Percentiles rank a stretch among this genome's conserved stretches.
Evolutionary conservation across 2,113 vertebrate species (phyloP).

Genomic region (Coregonus clupeaformis): DNA sequence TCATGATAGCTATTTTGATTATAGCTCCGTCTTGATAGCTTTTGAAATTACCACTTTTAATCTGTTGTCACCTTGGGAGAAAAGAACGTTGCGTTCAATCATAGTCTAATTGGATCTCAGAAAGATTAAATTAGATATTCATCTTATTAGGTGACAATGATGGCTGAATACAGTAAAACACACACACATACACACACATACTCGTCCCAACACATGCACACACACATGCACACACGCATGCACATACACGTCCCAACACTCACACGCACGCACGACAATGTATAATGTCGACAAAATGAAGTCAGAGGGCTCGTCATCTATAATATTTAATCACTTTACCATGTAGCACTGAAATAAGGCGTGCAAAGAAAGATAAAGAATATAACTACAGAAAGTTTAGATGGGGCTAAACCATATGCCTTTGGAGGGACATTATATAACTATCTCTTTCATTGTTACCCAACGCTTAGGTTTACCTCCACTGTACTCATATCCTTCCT

Average conservation of each 20-base stretch:
- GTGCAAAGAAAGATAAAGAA: too few species aligned
- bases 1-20: slow-evolving; percentile 39
- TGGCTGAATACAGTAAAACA: slow-evolving; percentile 3
- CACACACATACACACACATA: slow-evolving; percentile 58
- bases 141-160: slow-evolving; percentile 55
- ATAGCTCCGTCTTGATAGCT: slow-evolving; percentile 19
- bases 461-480: too few species aligned
- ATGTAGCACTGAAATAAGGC: too few species aligned
- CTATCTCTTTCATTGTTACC: too few species aligned
- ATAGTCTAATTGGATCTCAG: slow-evolving; percentile 64
- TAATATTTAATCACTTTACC: too few species aligned
- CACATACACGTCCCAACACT: neutral
- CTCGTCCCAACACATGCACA: neutral
- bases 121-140: slow-evolving; percentile 68
- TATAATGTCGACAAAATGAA: neutral
- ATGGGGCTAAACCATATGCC: too few species aligned
- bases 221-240: neutral
- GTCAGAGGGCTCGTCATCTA: too few species aligned
- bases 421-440: too few species aligned
- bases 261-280: too few species aligned
- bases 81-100: slow-evolving; percentile 40
- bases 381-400: too few species aligned
- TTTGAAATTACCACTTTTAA: slow-evolving; percentile 66
- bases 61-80: slow-evolving; percentile 65
- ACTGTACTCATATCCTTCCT: too few species aligned